Conservation (phyloP, 1,140 invertebrate genomes). For the Helicoverpa armigera region DNA sequence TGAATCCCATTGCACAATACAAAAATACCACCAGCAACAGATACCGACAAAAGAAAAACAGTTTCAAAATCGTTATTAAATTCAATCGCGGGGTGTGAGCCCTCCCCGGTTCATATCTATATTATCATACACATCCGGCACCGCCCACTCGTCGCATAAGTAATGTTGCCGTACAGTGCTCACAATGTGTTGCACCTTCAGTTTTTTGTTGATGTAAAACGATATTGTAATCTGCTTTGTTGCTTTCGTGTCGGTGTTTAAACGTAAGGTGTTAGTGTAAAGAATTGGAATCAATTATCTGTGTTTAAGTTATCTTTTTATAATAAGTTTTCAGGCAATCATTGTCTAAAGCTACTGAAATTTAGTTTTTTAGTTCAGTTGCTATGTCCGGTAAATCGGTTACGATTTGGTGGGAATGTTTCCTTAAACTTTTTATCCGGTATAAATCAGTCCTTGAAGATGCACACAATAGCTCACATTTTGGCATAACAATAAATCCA, state of each 20-base stretch:
- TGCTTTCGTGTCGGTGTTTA: slow-evolving; percentile 8
- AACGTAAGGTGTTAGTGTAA: not conserved
- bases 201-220: slow-evolving; percentile 33
- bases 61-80: not conserved
- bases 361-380: not conserved
- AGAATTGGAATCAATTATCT: not conserved
- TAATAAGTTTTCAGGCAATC: not conserved
- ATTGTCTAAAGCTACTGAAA: not conserved
- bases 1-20: no score
- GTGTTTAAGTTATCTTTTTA: not conserved
- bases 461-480: slow-evolving; percentile 8
- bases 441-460: slow-evolving; percentile 8
- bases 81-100: slow-evolving; percentile 4
- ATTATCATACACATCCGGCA: slow-evolving; percentile 34
- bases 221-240: slow-evolving; percentile 32
- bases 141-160: slow-evolving; percentile 15
- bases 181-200: slow-evolving; percentile 25
- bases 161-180: slow-evolving; percentile 33
- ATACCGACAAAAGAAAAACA: not conserved
- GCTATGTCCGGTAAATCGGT: not conserved
- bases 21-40: not conserved
- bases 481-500: slow-evolving; percentile 32
- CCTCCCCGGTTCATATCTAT: slow-evolving; percentile 3
- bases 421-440: not conserved
- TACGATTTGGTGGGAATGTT: not conserved